phyloP scores from a whole-genome alignment of 2,888 invertebrate species.

The Macrosiphum euphorbiae region DNA sequence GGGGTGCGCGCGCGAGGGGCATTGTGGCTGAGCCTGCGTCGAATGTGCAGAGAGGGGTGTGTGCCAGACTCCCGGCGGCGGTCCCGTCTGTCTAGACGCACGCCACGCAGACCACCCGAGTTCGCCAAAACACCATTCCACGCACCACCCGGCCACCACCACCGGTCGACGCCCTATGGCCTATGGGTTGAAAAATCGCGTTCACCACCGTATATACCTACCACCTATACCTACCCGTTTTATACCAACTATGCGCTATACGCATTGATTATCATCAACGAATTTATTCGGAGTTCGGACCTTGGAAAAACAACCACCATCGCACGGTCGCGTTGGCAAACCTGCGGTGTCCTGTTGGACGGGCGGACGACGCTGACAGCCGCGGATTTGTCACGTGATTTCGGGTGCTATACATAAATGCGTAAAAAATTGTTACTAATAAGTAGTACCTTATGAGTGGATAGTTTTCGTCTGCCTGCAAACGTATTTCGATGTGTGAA shows the following conservation, averaged over 20 bases:
- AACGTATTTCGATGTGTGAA: not conserved
- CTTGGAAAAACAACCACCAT: not conserved
- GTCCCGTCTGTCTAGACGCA: conserved; percentile 56
- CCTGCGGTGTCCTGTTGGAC: not conserved
- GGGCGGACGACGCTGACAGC: not conserved
- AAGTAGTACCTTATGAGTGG: not conserved
- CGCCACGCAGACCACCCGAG: conserved; percentile 55
- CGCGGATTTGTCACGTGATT: not conserved
- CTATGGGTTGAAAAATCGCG: not conserved
- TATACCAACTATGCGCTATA: not conserved
- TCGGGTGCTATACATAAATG: not conserved
- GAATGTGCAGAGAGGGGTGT: conserved; percentile 29
- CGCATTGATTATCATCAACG: not conserved
- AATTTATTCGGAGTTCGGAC: not conserved
- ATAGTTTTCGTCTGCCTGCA: not conserved
- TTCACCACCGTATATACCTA: not conserved
- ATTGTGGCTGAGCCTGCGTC: not conserved
- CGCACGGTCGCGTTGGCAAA: not conserved
- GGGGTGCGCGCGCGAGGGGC: not conserved
- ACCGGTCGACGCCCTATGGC: not conserved
- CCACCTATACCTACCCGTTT: not conserved
- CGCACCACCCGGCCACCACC: not conserved
- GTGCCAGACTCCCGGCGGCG: conserved; percentile 52
- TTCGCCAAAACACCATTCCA: conserved; percentile 37
- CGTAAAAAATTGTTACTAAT: not conserved